Evolutionary conservation across 2,113 vertebrate genomes (phyloP).

Genomic region (Sebastes schlegelii): DNA sequence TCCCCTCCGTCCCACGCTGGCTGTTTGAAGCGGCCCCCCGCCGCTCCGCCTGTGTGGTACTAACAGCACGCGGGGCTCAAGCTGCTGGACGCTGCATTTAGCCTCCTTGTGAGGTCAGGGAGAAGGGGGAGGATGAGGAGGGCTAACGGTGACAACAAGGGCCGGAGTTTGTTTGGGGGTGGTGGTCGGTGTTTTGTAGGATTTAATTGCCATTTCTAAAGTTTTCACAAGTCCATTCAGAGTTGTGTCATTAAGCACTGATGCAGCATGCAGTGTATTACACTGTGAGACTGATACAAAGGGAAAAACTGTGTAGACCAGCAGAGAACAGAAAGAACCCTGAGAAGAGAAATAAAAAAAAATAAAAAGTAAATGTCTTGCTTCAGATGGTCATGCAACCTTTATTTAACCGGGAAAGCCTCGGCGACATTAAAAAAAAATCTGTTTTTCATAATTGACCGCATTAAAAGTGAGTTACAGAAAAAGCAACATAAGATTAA

Average conservation of each 20-base stretch:
- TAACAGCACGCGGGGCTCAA: slow-evolving; percentile 81
- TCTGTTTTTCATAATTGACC: background rate
- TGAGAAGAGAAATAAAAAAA: background rate
- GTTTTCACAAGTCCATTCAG: slow-evolving; percentile 71
- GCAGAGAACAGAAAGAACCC: background rate
- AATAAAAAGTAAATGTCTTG: background rate
- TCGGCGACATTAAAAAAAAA: background rate
- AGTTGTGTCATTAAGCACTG: slow-evolving; percentile 63
- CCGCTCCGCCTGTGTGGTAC: slow-evolving; percentile 82
- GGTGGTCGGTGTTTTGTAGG: slow-evolving; percentile 60
- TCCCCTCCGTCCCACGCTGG: slow-evolving; percentile 74
- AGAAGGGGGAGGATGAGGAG: slow-evolving; percentile 37
- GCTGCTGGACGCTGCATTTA: slow-evolving; percentile 84
- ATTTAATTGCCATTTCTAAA: slow-evolving; percentile 77
- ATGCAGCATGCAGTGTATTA: slow-evolving; percentile 41
- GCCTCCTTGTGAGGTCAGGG: slow-evolving; percentile 82
- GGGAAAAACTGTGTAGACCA: background rate
- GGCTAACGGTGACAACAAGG: slow-evolving; percentile 47
- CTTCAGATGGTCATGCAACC: background rate
- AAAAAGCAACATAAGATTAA: background rate
- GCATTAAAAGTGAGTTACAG: background rate
- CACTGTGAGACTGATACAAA: slow-evolving; percentile 24
- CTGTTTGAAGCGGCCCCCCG: slow-evolving; percentile 83
- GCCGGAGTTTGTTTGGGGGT: slow-evolving; percentile 69
- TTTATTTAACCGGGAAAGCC: background rate